These are phyloP conservation scores for Drosophila nebulosa DNA, from an alignment of 1,140 invertebrate species.

Conservation along the genomic window DNA sequence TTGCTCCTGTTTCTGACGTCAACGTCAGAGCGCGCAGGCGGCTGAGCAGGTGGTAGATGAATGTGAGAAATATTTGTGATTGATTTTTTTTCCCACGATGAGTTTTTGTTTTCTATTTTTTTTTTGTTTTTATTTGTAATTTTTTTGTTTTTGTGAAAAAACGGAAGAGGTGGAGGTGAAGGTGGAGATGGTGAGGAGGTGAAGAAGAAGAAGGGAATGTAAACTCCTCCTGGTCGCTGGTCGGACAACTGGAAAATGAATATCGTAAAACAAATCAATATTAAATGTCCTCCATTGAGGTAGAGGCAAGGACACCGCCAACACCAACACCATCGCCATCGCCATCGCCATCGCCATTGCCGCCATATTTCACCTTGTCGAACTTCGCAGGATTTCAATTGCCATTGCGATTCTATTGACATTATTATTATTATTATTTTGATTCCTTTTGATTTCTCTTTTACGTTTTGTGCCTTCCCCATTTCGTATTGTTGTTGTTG, in stretches of 20 bases:
- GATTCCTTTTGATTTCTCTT: constrained; percentile 6
- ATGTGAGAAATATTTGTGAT: constrained; percentile 35
- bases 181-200: background rate
- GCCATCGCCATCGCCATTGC: background rate
- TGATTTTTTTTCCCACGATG: constrained; percentile 40
- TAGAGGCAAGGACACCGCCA: background rate
- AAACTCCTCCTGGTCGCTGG: too few species aligned
- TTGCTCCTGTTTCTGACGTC: constrained; percentile 36
- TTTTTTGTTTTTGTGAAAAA: too few species aligned
- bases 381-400: constrained; percentile 2
- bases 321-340: background rate
- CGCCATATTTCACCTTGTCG: background rate
- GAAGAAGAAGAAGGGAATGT: background rate
- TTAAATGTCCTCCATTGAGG: constrained; percentile 20
- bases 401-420: constrained; percentile 25
- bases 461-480: background rate
- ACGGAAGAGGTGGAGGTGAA: background rate
- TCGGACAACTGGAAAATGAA: background rate
- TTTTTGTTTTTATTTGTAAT: too few species aligned
- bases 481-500: background rate
- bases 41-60: background rate
- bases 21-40: constrained; percentile 7
- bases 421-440: background rate
- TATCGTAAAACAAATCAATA: constrained; percentile 36
- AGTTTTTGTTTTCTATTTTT: constrained; percentile 7